phyloP scores from a whole-genome alignment of 2,113 vertebrate species.

The Cranoglanis bouderius region DNA sequence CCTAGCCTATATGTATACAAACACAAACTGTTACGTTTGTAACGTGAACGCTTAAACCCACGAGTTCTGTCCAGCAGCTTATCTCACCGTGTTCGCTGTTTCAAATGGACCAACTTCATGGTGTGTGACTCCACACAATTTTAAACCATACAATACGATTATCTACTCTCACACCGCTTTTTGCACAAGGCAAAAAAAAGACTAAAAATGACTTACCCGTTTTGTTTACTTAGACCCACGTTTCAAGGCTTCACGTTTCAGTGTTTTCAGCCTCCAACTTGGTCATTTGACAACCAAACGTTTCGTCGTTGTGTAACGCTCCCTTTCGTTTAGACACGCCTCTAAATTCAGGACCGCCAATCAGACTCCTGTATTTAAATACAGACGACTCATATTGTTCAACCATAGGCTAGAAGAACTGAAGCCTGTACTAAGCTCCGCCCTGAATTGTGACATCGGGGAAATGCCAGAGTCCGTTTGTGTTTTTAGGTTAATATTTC shows the following conservation, averaged over 20 bases:
- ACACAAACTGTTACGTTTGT: background rate
- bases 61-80: background rate
- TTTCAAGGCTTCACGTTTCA: background rate
- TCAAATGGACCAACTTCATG: background rate
- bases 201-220: background rate
- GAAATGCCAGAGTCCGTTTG: background rate
- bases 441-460: background rate
- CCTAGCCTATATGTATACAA: background rate
- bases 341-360: slow-evolving; percentile 44
- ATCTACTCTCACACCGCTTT: background rate
- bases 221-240: background rate
- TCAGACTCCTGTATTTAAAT: slow-evolving; percentile 8
- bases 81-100: background rate
- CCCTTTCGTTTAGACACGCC: slow-evolving; percentile 52
- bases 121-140: background rate
- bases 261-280: background rate
- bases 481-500: background rate
- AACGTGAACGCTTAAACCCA: background rate
- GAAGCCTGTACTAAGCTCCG: background rate
- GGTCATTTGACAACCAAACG: background rate
- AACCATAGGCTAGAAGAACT: background rate
- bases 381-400: background rate
- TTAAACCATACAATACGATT: too few species aligned
- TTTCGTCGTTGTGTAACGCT: background rate
- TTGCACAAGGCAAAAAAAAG: background rate